These are phyloP conservation scores for Lamprotornis superbus DNA, from an alignment of 2,113 vertebrate species.

Conservation along the genomic window DNA sequence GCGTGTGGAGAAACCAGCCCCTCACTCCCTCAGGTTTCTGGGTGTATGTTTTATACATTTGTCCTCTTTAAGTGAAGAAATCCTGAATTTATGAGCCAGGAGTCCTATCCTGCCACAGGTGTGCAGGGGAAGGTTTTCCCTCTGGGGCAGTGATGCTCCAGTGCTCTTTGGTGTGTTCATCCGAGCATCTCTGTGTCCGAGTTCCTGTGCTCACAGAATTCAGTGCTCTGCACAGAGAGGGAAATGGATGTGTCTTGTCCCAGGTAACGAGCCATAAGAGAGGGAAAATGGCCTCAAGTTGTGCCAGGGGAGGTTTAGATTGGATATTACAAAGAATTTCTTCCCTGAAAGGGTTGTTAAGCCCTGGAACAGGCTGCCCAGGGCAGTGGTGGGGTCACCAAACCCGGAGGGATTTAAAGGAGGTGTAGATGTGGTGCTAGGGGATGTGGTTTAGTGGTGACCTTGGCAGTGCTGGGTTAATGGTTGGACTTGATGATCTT, in stretches of 20 bases:
- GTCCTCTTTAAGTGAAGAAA: accelerated
- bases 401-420: neutral
- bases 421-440: neutral
- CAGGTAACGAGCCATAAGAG: neutral
- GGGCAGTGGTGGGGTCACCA: neutral
- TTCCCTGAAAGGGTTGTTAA: neutral
- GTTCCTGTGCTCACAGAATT: accelerated
- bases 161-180: neutral
- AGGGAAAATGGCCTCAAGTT: neutral
- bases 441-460: neutral
- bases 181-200: accelerated
- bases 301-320: neutral
- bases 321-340: neutral
- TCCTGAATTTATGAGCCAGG: neutral
- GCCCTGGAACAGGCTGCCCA: neutral
- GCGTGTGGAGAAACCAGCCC: neutral
- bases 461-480: neutral
- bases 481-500: neutral
- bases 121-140: neutral
- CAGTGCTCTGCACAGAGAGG: neutral
- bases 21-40: neutral
- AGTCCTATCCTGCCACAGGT: neutral
- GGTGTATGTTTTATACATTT: accelerated
- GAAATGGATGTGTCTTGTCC: neutral
- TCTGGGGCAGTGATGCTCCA: neutral